phyloP scores from a whole-genome alignment of 2,888 invertebrate genomes.

The Harmothoe impar region DNA sequence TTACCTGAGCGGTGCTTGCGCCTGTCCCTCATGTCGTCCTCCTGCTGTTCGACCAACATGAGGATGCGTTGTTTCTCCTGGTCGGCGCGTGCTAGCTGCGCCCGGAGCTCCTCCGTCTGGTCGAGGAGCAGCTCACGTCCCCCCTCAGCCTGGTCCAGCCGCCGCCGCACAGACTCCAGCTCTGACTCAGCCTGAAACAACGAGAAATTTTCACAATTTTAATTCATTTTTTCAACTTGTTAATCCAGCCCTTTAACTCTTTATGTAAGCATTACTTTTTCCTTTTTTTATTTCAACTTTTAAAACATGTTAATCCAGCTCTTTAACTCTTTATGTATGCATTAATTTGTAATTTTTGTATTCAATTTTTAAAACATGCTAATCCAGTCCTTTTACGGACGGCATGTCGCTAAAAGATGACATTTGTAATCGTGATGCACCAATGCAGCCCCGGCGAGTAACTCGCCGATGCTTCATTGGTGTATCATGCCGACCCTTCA shows the following conservation, averaged over 20 bases:
- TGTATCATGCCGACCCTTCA: too few relatives aligned
- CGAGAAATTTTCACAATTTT: background rate
- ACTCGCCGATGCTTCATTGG: too few relatives aligned
- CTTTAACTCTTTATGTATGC: too few relatives aligned
- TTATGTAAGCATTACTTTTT: background rate
- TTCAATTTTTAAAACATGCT: too few relatives aligned
- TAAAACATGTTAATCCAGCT: too few relatives aligned
- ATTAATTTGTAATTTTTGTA: too few relatives aligned
- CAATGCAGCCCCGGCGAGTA: too few relatives aligned
- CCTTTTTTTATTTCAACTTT: background rate
- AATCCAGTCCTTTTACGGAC: too few relatives aligned
- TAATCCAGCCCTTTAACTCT: too few relatives aligned
- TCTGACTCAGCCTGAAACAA: slow-evolving; percentile 77
- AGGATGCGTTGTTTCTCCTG: slow-evolving; percentile 75
- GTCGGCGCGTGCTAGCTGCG: slow-evolving; percentile 76
- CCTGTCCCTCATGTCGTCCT: slow-evolving; percentile 73
- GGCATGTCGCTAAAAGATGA: too few relatives aligned
- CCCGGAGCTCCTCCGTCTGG: slow-evolving; percentile 78
- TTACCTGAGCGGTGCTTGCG: slow-evolving; percentile 57
- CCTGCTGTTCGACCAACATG: slow-evolving; percentile 76
- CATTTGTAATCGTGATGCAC: too few relatives aligned
- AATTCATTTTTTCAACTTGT: too few relatives aligned
- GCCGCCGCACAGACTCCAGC: slow-evolving; percentile 76
- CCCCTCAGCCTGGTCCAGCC: slow-evolving; percentile 80
- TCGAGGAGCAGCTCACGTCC: slow-evolving; percentile 76